A percentile compares a stretch with the other conserved stretches of the same genome.
Evolutionary conservation across 1,140 invertebrate species (phyloP).

Genomic region (Ceratoteleas bidentatus): DNA sequence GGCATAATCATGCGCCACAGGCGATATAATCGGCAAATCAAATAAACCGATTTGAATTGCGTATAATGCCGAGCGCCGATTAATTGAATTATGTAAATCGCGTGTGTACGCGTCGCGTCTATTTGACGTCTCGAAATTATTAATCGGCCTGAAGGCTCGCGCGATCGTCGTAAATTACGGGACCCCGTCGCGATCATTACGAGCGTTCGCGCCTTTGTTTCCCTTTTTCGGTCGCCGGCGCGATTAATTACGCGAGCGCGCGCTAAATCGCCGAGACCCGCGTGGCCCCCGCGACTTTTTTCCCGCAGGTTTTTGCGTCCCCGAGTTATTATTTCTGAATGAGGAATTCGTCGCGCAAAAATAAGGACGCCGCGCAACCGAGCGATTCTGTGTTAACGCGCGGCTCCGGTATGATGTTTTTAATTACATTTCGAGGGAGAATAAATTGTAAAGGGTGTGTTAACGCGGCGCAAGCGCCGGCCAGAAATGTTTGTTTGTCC

Average conservation of each 20-base stretch:
- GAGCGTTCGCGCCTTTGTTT: slow-evolving; percentile 1
- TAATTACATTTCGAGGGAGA: slow-evolving; percentile 40
- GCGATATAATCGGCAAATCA: slow-evolving; percentile 26
- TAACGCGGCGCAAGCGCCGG: slow-evolving; percentile 16
- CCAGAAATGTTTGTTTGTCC: slow-evolving; percentile 34
- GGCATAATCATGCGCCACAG: slow-evolving; percentile 25
- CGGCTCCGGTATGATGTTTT: slow-evolving; percentile 34
- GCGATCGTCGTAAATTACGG: slow-evolving; percentile 19
- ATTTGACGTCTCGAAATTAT: slow-evolving; percentile 61
- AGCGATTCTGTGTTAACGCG: slow-evolving; percentile 28
- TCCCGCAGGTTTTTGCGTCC: neutral
- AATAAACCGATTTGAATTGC: slow-evolving; percentile 42
- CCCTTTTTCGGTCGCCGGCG: slow-evolving; percentile 3
- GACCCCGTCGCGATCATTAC: slow-evolving; percentile 7
- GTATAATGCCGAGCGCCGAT: slow-evolving; percentile 22
- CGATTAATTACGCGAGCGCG: slow-evolving; percentile 32
- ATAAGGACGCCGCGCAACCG: slow-evolving; percentile 14
- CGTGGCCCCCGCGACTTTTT: slow-evolving; percentile 1
- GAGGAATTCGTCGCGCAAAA: slow-evolving; percentile 42
- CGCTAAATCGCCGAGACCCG: slow-evolving; percentile 23
- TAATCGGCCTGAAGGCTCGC: slow-evolving; percentile 45
- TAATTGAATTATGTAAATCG: slow-evolving; percentile 55
- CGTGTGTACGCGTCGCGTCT: slow-evolving; percentile 16
- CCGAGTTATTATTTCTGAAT: slow-evolving; percentile 46
- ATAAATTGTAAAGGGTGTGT: slow-evolving; percentile 29